These are phyloP conservation scores for Cotesia typhae DNA, from an alignment of 1,140 invertebrate genomes.

Conservation along the genomic window DNA sequence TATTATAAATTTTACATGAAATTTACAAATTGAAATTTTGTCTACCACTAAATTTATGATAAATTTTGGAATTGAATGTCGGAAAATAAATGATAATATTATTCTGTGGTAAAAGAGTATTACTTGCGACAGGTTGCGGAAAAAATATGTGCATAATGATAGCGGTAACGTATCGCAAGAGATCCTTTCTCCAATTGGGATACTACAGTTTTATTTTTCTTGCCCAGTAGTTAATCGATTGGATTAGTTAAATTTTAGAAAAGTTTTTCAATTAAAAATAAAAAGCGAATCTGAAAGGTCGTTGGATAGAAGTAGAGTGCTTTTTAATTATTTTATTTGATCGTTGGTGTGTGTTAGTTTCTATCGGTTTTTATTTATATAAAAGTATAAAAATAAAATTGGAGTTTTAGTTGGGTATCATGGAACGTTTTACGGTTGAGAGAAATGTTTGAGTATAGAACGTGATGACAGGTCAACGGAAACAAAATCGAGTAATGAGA, in stretches of 20 bases:
- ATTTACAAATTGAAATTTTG: no score
- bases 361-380: no score
- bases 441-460: neutral
- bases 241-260: no score
- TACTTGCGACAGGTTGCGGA: constrained; percentile 6
- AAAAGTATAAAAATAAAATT: no score
- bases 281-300: neutral
- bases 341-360: no score
- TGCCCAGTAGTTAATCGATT: no score
- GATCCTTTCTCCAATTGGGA: no score
- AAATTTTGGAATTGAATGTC: neutral
- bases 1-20: no score
- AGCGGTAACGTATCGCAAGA: no score
- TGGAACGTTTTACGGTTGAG: neutral
- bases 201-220: no score
- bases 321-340: neutral
- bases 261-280: no score
- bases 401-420: no score
- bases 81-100: constrained; percentile 21
- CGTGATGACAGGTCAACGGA: neutral
- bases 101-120: constrained; percentile 26
- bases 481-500: constrained; percentile 15
- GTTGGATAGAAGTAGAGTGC: neutral
- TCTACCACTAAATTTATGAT: neutral
- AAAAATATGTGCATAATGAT: constrained; percentile 31